Evolutionary conservation across 2,113 vertebrate species (phyloP).

Genomic region (Archilochus colubris): DNA sequence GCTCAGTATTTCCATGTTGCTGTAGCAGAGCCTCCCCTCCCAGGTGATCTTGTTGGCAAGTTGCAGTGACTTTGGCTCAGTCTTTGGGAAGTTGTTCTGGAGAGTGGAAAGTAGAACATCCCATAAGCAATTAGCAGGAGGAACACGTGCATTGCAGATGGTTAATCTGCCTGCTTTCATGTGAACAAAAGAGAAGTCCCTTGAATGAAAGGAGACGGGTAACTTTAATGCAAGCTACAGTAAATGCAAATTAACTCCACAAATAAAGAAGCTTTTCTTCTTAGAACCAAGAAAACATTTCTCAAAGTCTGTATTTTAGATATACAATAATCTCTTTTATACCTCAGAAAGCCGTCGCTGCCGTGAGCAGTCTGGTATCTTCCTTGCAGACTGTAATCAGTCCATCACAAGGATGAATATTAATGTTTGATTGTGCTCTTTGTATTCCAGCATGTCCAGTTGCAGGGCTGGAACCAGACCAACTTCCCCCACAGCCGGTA

Average conservation of each 20-base stretch:
- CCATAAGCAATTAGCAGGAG: slow-evolving; percentile 61
- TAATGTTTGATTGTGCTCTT: slow-evolving; percentile 30
- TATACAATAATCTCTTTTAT: slow-evolving; percentile 58
- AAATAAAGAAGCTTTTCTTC: slow-evolving; percentile 71
- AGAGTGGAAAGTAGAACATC: slow-evolving; percentile 32
- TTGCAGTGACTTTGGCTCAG: slow-evolving; percentile 39
- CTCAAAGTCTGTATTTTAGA: slow-evolving; percentile 62
- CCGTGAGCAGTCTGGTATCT: slow-evolving; percentile 36
- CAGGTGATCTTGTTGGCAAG: slow-evolving; percentile 34
- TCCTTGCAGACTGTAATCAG: slow-evolving; percentile 49
- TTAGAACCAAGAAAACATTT: slow-evolving; percentile 62
- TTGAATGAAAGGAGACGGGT: slow-evolving; percentile 67
- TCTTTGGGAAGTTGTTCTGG: slow-evolving; percentile 55
- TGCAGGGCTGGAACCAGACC: neutral
- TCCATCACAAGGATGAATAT: slow-evolving; percentile 40
- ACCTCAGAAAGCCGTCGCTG: slow-evolving; percentile 42
- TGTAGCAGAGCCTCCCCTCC: neutral
- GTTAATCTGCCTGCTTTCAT: slow-evolving; percentile 71
- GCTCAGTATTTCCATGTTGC: neutral
- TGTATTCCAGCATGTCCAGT: neutral
- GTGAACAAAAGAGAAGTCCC: slow-evolving; percentile 71
- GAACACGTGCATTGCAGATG: slow-evolving; percentile 72
- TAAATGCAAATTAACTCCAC: slow-evolving; percentile 71
- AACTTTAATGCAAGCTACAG: slow-evolving; percentile 72
- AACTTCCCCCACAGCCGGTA: neutral